Conservation (phyloP, 2,888 invertebrate genomes). For the Quadroppia sp. region DNA sequence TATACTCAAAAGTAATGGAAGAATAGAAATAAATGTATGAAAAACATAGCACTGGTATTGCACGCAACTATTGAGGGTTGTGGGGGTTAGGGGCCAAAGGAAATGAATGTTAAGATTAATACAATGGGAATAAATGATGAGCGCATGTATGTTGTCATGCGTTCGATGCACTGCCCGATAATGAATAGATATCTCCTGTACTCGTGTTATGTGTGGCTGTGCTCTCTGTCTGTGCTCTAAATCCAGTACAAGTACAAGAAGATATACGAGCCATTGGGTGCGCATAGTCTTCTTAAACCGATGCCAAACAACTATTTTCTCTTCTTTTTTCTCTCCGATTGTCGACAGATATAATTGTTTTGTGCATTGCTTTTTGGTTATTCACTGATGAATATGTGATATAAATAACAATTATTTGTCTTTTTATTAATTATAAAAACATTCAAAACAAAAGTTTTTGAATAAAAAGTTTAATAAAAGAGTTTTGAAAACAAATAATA, state of each 20-base stretch:
- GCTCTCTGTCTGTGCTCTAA: neutral
- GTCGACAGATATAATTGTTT: conserved; percentile 11
- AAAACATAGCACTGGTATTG: conserved; percentile 10
- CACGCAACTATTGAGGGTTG: conserved; percentile 15
- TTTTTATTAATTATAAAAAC: no score
- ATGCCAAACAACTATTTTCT: neutral
- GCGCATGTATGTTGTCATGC: conserved; percentile 33
- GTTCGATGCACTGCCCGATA: conserved; percentile 4
- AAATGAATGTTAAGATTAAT: conserved; percentile 7
- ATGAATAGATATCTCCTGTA: conserved; percentile 29
- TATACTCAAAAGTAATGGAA: neutral
- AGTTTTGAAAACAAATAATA: neutral
- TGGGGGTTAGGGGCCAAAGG: neutral
- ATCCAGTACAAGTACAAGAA: conserved; percentile 18
- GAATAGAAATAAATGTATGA: neutral
- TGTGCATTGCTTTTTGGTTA: neutral
- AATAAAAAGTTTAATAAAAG: neutral
- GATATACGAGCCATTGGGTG: neutral
- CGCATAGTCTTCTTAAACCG: conserved; percentile 37
- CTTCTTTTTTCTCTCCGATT: neutral
- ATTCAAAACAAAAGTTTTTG: no score
- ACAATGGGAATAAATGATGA: conserved; percentile 28
- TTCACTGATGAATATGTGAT: neutral
- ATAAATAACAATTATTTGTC: neutral
- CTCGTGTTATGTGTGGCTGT: neutral